Conservation (phyloP, 2,113 vertebrate genomes). For the Hyperopisus bebe region DNA sequence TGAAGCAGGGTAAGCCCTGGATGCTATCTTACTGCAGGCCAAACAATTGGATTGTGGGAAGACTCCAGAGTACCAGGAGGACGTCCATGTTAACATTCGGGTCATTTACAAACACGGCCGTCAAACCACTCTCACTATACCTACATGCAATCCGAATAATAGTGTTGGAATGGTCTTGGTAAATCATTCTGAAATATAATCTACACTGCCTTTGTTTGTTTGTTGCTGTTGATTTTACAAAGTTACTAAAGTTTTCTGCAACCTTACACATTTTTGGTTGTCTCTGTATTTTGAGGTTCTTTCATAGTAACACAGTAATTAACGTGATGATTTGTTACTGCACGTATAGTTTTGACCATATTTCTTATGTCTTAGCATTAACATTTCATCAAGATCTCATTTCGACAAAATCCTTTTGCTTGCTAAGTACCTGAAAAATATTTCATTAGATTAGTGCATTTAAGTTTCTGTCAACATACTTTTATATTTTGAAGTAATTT, state of each 20-base stretch:
- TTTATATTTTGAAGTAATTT: background rate
- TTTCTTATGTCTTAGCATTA: background rate
- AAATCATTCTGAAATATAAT: background rate
- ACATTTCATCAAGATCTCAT: background rate
- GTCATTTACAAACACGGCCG: background rate
- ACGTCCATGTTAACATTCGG: background rate
- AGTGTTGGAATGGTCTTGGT: background rate
- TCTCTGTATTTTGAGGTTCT: background rate
- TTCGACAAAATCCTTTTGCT: background rate
- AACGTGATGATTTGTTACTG: background rate
- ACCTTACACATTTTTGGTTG: background rate
- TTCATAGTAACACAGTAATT: background rate
- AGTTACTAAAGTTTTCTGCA: background rate
- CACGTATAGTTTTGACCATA: background rate
- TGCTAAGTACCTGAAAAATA: background rate
- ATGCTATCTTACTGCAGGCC: background rate
- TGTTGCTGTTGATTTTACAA: background rate
- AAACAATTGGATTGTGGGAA: background rate
- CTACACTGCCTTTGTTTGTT: background rate
- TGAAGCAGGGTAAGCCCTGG: background rate
- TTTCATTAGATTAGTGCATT: background rate
- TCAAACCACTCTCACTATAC: background rate
- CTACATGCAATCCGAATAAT: background rate
- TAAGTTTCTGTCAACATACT: background rate
- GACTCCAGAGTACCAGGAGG: background rate